Percentiles rank a stretch among this genome's conserved stretches.
These are phyloP conservation scores for Periphyllus acericola DNA, from an alignment of 2,888 invertebrate genomes.

Conservation along the genomic window DNA sequence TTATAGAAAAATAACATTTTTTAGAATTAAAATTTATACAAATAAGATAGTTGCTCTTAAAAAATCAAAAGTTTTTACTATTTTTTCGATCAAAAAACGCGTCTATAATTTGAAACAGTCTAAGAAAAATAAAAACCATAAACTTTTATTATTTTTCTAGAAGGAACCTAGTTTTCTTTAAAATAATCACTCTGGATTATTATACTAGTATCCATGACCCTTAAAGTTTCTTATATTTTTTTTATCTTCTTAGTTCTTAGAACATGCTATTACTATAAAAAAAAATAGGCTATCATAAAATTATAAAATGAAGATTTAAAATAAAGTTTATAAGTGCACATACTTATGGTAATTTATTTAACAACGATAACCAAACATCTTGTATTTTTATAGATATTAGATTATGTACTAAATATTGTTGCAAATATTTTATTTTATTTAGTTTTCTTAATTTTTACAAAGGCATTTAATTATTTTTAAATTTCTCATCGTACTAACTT, in stretches of 20 bases:
- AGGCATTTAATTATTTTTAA: neutral
- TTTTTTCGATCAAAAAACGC: too few species aligned
- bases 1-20: too few species aligned
- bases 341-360: neutral
- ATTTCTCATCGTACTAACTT: neutral
- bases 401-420: neutral
- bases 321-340: neutral
- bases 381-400: neutral
- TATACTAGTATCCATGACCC: too few species aligned
- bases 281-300: neutral
- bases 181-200: too few species aligned
- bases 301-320: conserved; percentile 19
- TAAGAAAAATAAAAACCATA: too few species aligned
- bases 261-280: neutral
- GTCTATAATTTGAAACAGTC: too few species aligned
- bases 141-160: too few species aligned
- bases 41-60: too few species aligned
- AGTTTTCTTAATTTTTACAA: neutral
- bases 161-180: too few species aligned
- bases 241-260: neutral
- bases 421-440: neutral
- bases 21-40: too few species aligned
- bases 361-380: neutral
- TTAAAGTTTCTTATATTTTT: neutral
- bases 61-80: too few species aligned